Evolutionary conservation across 2,888 invertebrate genomes (phyloP).

Genomic region (Pecten maximus): DNA sequence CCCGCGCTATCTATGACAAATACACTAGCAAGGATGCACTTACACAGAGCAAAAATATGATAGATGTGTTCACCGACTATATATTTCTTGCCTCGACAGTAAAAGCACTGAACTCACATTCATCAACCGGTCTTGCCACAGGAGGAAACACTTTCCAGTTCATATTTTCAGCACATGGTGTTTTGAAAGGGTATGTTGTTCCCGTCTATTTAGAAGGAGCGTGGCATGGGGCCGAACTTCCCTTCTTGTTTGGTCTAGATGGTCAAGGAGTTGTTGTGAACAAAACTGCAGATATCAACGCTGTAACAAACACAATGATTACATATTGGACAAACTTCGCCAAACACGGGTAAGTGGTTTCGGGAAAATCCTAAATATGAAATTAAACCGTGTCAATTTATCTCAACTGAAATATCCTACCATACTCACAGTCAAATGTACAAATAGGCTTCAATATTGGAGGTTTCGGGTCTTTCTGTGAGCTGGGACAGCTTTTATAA

Average conservation of each 20-base stretch:
- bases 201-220: conserved; percentile 37
- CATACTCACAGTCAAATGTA: too few relatives aligned
- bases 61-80: not conserved
- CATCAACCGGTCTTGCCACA: not conserved
- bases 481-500: too few relatives aligned
- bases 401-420: too few relatives aligned
- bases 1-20: not conserved
- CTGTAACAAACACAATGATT: conserved; percentile 28
- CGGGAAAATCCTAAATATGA: too few relatives aligned
- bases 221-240: conserved; percentile 47
- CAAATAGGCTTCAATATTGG: too few relatives aligned
- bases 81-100: not conserved
- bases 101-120: not conserved
- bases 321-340: conserved; percentile 57
- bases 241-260: conserved; percentile 40
- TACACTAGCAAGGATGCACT: not conserved
- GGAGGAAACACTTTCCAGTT: not conserved
- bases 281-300: not conserved
- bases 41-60: not conserved
- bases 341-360: conserved; percentile 52
- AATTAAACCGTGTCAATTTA: too few relatives aligned
- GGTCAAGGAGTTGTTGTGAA: not conserved
- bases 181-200: not conserved
- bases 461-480: too few relatives aligned
- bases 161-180: not conserved